These are phyloP conservation scores for Falcaria lacertinaria DNA, from an alignment of 2,888 invertebrate genomes.

Conservation along the genomic window DNA sequence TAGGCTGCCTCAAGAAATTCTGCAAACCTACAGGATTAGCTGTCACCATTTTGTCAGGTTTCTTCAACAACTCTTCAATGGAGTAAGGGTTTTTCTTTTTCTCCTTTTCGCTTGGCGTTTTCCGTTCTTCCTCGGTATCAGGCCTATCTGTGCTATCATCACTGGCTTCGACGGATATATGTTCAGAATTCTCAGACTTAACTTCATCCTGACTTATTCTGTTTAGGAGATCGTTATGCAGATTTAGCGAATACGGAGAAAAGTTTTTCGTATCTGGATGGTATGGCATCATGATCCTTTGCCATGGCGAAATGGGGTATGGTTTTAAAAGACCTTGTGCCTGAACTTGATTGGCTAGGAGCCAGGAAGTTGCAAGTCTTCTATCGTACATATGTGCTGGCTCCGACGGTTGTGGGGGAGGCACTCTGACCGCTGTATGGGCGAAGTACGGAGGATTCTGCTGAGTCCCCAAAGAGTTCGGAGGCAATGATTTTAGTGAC, in stretches of 20 bases:
- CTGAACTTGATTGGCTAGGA: conserved; percentile 75
- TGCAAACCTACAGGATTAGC: conserved; percentile 55
- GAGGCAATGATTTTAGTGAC: conserved; percentile 57
- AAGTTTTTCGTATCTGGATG: conserved; percentile 59
- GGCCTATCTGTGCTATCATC: conserved; percentile 81
- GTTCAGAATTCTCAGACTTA: conserved; percentile 64
- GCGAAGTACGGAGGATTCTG: conserved; percentile 64
- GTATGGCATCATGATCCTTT: conserved; percentile 80
- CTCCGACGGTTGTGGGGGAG: conserved; percentile 54
- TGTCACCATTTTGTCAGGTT: conserved; percentile 83
- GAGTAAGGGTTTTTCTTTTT: conserved; percentile 91
- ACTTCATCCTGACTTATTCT: conserved; percentile 63
- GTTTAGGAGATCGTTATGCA: conserved; percentile 58
- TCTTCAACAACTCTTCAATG: conserved; percentile 91
- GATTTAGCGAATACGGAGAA: conserved; percentile 56
- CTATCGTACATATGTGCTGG: conserved; percentile 61
- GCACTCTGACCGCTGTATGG: conserved; percentile 61
- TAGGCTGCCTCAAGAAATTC: conserved; percentile 78
- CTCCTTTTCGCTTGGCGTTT: conserved; percentile 57
- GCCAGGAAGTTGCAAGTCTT: conserved; percentile 76
- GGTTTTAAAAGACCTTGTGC: conserved; percentile 71
- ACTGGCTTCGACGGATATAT: conserved; percentile 78
- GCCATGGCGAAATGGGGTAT: conserved; percentile 78
- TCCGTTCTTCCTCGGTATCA: conserved; percentile 63
- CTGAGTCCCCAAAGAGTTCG: conserved; percentile 41